Evolutionary conservation across 2,797 vertebrate genomes (phyloP).

Genomic region (Typhlichthys subterraneus): DNA sequence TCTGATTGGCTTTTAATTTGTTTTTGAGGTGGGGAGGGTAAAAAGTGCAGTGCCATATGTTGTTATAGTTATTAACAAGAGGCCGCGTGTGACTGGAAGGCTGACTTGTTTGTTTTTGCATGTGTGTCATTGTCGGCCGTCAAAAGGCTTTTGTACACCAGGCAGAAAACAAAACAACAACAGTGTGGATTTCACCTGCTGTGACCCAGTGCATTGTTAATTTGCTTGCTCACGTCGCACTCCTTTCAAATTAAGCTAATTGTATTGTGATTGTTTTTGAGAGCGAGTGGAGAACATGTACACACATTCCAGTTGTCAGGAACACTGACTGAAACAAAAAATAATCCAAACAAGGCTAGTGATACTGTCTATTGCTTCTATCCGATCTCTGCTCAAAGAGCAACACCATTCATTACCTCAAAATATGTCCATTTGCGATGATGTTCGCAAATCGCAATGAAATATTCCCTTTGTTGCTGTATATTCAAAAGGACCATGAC

Average conservation of each 20-base stretch:
- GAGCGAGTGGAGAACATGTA: slow-evolving; percentile 25
- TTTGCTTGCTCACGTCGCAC: slow-evolving; percentile 52
- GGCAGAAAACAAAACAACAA: slow-evolving; percentile 61
- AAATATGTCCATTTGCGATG: no score
- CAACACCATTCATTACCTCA: no score
- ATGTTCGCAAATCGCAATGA: no score
- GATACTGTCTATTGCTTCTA: no score
- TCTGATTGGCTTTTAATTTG: slow-evolving; percentile 74
- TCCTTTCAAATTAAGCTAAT: slow-evolving; percentile 61
- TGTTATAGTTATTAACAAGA: slow-evolving; percentile 67
- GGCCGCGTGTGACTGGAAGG: slow-evolving; percentile 55
- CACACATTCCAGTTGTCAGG: slow-evolving; percentile 4
- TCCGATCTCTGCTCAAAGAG: no score
- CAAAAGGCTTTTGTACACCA: slow-evolving; percentile 67
- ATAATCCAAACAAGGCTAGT: no score
- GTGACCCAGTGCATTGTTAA: slow-evolving; percentile 60
- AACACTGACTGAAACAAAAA: slow-evolving; percentile 7
- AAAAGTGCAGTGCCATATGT: slow-evolving; percentile 49
- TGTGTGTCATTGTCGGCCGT: slow-evolving; percentile 43
- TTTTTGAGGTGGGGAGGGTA: slow-evolving; percentile 49
- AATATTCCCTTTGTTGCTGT: no score
- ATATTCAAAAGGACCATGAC: no score
- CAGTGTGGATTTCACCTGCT: slow-evolving; percentile 62
- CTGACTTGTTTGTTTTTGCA: slow-evolving; percentile 57
- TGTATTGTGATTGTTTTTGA: slow-evolving; percentile 51